Percentiles rank a stretch among this genome's conserved stretches.
phyloP scores from a whole-genome alignment of 2,888 invertebrate species.

The Agrilus cyanescens region DNA sequence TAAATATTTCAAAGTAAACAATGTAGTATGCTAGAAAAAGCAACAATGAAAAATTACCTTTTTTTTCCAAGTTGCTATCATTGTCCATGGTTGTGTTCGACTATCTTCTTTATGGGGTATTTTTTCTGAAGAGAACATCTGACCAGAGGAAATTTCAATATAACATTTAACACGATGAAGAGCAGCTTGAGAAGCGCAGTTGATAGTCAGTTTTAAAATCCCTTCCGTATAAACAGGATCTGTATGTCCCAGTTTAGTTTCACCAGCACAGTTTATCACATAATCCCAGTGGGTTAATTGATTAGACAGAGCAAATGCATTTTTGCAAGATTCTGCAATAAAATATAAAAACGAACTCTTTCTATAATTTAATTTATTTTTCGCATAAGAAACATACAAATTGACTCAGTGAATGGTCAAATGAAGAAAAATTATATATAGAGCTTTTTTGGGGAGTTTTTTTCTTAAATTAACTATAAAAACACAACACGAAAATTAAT shows the following conservation, averaged over 20 bases:
- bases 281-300: slow-evolving; percentile 52
- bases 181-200: slow-evolving; percentile 71
- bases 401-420: no score
- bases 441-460: no score
- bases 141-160: slow-evolving; percentile 77
- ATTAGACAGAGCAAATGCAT: slow-evolving; percentile 54
- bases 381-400: no score
- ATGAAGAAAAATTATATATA: no score
- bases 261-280: slow-evolving; percentile 84
- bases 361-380: no score
- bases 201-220: slow-evolving; percentile 67
- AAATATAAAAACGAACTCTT: neutral
- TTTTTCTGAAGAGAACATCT: slow-evolving; percentile 71
- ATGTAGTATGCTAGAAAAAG: neutral
- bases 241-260: slow-evolving; percentile 78
- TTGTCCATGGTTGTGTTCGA: slow-evolving; percentile 72
- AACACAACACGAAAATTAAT: no score
- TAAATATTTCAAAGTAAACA: slow-evolving; percentile 4
- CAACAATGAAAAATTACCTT: slow-evolving; percentile 31
- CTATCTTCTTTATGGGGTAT: slow-evolving; percentile 66
- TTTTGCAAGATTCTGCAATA: slow-evolving; percentile 64
- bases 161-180: slow-evolving; percentile 55
- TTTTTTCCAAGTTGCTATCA: slow-evolving; percentile 69
- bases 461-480: no score
- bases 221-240: slow-evolving; percentile 88